phyloP scores from a whole-genome alignment of 2,888 invertebrate genomes.

The Anoplius nigerrimus region DNA sequence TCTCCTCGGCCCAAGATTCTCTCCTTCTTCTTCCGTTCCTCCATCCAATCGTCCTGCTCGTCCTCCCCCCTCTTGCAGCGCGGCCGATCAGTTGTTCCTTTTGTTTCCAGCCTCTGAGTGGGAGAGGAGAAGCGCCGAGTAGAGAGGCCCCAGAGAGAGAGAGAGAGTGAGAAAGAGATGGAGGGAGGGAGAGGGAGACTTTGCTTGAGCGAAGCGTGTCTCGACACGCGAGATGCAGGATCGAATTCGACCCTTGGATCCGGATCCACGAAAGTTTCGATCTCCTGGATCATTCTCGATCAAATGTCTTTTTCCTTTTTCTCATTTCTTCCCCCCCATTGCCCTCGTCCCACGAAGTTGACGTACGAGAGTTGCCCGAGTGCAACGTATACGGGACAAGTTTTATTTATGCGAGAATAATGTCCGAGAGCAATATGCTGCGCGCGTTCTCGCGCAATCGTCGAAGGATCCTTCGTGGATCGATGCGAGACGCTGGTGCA shows the following conservation, averaged over 20 bases:
- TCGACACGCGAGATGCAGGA: slow-evolving; percentile 67
- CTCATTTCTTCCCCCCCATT: slow-evolving; percentile 7
- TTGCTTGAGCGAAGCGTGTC: slow-evolving; percentile 67
- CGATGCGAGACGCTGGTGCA: too few relatives aligned
- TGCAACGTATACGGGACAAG: too few relatives aligned
- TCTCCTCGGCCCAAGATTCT: slow-evolving; percentile 16
- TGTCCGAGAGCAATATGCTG: too few relatives aligned
- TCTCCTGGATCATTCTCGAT: slow-evolving; percentile 54
- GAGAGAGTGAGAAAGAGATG: slow-evolving; percentile 17
- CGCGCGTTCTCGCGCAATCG: too few relatives aligned
- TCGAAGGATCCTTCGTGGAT: too few relatives aligned
- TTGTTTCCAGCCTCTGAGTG: slow-evolving; percentile 43
- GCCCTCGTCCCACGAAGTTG: slow-evolving; percentile 25
- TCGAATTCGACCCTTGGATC: slow-evolving; percentile 61
- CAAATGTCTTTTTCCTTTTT: slow-evolving; percentile 24
- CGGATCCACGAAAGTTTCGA: slow-evolving; percentile 59
- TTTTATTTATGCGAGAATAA: too few relatives aligned
- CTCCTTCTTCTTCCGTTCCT: slow-evolving; percentile 22
- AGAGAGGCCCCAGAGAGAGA: slow-evolving; percentile 22
- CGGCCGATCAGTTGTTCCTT: slow-evolving; percentile 44
- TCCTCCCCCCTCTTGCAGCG: slow-evolving; percentile 15
- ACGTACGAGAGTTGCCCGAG: slow-evolving; percentile 13
- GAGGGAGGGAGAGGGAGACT: slow-evolving; percentile 23
- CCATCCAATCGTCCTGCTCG: slow-evolving; percentile 2
- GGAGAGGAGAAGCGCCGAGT: slow-evolving; percentile 37